These are phyloP conservation scores for Auanema sp. DNA, from an alignment of 2,888 invertebrate genomes.

Conservation along the genomic window DNA sequence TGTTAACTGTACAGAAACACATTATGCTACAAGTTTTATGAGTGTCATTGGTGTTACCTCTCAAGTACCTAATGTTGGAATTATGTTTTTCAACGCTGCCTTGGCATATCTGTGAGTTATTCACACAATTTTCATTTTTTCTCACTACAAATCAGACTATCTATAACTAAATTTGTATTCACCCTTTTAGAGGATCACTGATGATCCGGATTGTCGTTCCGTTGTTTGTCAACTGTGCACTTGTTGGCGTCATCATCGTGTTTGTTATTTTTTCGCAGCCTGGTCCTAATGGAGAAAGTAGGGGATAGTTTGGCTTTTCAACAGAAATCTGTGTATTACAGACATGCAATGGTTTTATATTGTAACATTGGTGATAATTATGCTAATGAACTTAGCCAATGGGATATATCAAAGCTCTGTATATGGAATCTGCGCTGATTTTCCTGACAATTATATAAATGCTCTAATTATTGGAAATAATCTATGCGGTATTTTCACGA, in stretches of 20 bases:
- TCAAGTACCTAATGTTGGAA: slow-evolving; percentile 89
- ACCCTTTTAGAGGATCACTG: slow-evolving; percentile 75
- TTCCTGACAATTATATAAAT: slow-evolving; percentile 82
- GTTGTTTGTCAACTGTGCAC: slow-evolving; percentile 57
- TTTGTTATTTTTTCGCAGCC: slow-evolving; percentile 67
- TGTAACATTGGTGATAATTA: slow-evolving; percentile 66
- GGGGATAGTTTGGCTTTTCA: too few relatives aligned
- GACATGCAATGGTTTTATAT: slow-evolving; percentile 66
- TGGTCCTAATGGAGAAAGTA: slow-evolving; percentile 20
- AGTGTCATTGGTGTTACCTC: slow-evolving; percentile 83
- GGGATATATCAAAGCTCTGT: slow-evolving; percentile 91
- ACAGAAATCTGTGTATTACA: slow-evolving; percentile 55
- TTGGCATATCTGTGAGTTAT: slow-evolving; percentile 43
- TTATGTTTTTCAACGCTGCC: slow-evolving; percentile 71
- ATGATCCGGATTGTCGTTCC: slow-evolving; percentile 78
- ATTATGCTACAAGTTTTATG: slow-evolving; percentile 78
- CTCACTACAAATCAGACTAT: too few relatives aligned
- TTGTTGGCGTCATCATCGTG: slow-evolving; percentile 66
- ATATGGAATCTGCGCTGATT: slow-evolving; percentile 90
- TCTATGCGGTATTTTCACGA: slow-evolving; percentile 63
- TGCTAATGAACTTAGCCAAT: slow-evolving; percentile 74
- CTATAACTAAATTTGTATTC: neutral
- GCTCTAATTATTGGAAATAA: slow-evolving; percentile 78
- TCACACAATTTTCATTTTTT: neutral
- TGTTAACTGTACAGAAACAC: slow-evolving; percentile 33